Percentiles rank a stretch among this genome's conserved stretches.
Evolutionary conservation across 2,113 vertebrate genomes (phyloP).

Genomic region (Pterocles gutturalis): DNA sequence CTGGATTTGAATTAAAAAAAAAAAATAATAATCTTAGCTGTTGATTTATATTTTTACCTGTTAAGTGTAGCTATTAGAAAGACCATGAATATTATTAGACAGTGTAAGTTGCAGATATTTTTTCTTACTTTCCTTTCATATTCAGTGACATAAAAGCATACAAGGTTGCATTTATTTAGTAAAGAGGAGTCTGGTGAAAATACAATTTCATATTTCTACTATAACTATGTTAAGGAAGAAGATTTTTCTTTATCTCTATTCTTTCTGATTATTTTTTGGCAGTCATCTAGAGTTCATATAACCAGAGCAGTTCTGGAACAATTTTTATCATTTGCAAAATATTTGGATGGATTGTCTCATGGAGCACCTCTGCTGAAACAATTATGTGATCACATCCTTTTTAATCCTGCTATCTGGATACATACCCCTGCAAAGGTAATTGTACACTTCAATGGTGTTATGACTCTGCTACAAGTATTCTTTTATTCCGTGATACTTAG

Average conservation of each 20-base stretch:
- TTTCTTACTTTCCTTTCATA: not conserved
- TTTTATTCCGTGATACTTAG: not conserved
- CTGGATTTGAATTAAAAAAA: not conserved
- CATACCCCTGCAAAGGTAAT: constrained; percentile 97
- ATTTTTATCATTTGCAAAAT: constrained; percentile 98
- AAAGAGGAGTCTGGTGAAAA: not conserved
- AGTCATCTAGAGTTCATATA: constrained; percentile 97
- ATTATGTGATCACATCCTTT: constrained; percentile 97
- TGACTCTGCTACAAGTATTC: not conserved
- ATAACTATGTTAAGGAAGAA: not conserved
- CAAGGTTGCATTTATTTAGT: not conserved
- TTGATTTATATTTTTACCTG: not conserved
- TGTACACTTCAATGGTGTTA: not conserved
- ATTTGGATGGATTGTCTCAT: constrained; percentile 95
- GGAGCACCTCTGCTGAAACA: constrained; percentile 97
- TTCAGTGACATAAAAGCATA: not conserved
- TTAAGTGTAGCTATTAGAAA: not conserved
- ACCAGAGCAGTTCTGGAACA: constrained; percentile 96
- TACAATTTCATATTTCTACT: not conserved
- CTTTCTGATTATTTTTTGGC: constrained; percentile 1
- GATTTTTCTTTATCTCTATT: not conserved
- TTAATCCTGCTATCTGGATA: constrained; percentile 99
- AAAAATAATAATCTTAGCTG: not conserved
- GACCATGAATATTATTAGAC: not conserved
- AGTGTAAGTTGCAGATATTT: not conserved